Evolutionary conservation across 2,113 vertebrate genomes (phyloP).

Genomic region (Ceyx melanurus): DNA sequence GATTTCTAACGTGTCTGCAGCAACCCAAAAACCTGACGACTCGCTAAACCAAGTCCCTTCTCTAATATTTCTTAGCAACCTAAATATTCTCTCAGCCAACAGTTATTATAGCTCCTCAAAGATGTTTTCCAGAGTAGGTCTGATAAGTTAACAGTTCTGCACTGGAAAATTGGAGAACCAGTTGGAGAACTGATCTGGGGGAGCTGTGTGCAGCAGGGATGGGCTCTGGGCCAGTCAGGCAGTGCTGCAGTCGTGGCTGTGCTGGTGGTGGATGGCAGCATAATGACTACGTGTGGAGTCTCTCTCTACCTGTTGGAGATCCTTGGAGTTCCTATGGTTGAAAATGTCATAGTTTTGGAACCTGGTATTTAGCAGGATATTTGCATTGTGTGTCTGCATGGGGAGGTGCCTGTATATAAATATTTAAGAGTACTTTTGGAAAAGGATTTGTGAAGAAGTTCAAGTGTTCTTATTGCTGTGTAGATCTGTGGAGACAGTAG

Average conservation of each 20-base stretch:
- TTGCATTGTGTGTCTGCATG: background rate
- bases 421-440: background rate
- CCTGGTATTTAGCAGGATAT: background rate
- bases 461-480: background rate
- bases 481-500: background rate
- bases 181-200: background rate
- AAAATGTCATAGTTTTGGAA: background rate
- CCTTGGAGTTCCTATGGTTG: background rate
- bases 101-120: slow-evolving; percentile 11
- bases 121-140: slow-evolving; percentile 15
- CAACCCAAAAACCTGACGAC: background rate
- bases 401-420: background rate
- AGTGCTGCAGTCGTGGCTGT: background rate
- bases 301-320: background rate
- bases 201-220: background rate
- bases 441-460: background rate
- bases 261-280: background rate
- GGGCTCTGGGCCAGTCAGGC: background rate
- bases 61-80: slow-evolving; percentile 28
- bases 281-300: background rate
- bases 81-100: background rate
- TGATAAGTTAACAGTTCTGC: background rate
- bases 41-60: background rate
- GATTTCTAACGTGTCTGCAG: background rate
- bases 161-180: background rate